Base-by-base conservation (phyloP, 2,888 invertebrate genomes). In the Zaprionus bogoriensis region DNA sequence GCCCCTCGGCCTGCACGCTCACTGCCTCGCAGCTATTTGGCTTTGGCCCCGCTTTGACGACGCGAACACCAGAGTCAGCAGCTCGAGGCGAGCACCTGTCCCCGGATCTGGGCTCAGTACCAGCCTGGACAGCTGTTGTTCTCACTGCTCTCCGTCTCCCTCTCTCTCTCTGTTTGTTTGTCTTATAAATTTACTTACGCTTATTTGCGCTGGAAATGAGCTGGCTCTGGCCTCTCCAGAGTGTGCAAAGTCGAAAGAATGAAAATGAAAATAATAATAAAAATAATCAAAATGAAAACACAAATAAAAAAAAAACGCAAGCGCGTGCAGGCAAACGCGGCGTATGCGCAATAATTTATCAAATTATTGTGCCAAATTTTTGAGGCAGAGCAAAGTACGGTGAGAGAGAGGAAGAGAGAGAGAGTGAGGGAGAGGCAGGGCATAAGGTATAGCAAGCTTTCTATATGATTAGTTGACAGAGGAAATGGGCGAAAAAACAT, bases 181-280 rank as follows among this genome's bases (percentile, higher is more conserved):
- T 87, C 81, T 82, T 82, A 80, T 66, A 82, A 82, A 82, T 82
- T 82, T 82, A 82, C 87, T 81, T 81, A 84, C 82, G 85, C 87
- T 80, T 82, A 82, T 82, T 82, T 82, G 84, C 69, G 67, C 81
- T 77, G 73, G 76, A 67, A 78, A 80, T 84, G 85, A 78, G 82
- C 82, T 71, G 74, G 55, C 41, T 61, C 19, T 27, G 38, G 32
- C 32, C 12, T 14, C 32, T 32, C 14, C 32, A 17, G 32, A 61
- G 61, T 70, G 71, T 71, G 71, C 74, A 68, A 71, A 74, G 70
- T 45, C 68, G 36, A 39, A 50, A 45, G 6, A 32, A 51, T 42
- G 39, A 39, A 42, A 48, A 32, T 6, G 53, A 50, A 32, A 54
- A 51, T 25, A 39, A 14, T 6, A 4, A n/a, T 3, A n/a, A 39